Percentiles rank a stretch among this genome's conserved stretches.
These are phyloP conservation scores for Sthenelais limicola DNA, from an alignment of 2,888 invertebrate species.

Conservation along the genomic window DNA sequence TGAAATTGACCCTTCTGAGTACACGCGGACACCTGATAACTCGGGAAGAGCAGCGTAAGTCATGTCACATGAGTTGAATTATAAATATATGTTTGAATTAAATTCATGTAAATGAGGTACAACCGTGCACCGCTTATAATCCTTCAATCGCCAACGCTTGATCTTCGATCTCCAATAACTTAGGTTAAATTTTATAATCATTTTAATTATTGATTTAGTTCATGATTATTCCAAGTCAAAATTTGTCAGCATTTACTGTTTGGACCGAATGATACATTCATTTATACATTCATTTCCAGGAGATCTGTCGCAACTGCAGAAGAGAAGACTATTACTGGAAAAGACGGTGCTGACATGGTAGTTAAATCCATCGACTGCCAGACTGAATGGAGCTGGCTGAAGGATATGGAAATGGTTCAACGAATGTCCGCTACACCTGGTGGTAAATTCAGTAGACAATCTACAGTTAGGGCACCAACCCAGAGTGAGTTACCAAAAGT, in stretches of 20 bases:
- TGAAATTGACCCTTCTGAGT: neutral
- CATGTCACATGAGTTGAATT: too few relatives aligned
- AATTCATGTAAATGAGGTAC: too few relatives aligned
- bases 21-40: neutral
- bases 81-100: too few relatives aligned
- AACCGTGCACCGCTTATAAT: too few relatives aligned
- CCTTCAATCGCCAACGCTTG: too few relatives aligned
- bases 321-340: slow-evolving; percentile 3
- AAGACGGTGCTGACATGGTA: slow-evolving; percentile 9
- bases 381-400: slow-evolving; percentile 50
- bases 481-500: neutral
- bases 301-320: neutral
- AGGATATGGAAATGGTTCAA: slow-evolving; percentile 43
- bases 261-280: too few relatives aligned
- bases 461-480: slow-evolving; percentile 5
- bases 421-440: slow-evolving; percentile 11
- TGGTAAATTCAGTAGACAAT: neutral
- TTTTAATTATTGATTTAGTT: too few relatives aligned
- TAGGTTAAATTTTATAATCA: too few relatives aligned
- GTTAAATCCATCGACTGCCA: slow-evolving; percentile 45
- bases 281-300: too few relatives aligned
- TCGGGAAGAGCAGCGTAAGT: neutral
- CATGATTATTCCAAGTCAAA: too few relatives aligned
- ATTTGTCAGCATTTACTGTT: too few relatives aligned
- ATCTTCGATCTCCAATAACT: too few relatives aligned